phyloP scores from a whole-genome alignment of 1,140 invertebrate species.

The Tetranychus cinnabarinus region DNA sequence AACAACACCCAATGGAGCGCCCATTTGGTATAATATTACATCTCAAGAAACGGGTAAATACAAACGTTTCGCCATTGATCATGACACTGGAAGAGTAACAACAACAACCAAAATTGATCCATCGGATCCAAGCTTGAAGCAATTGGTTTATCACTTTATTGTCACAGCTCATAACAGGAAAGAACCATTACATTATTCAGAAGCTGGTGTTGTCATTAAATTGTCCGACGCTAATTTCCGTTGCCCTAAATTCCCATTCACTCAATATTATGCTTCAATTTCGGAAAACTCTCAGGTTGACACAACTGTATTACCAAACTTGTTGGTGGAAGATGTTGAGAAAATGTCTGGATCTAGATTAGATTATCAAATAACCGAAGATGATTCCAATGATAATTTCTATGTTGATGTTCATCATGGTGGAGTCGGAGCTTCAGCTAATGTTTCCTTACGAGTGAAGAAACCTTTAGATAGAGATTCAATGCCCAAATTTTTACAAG shows the following conservation, averaged over 20 bases:
- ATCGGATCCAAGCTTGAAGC: constrained; percentile 4
- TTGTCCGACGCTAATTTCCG: constrained; percentile 12
- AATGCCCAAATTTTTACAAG: constrained; percentile 16
- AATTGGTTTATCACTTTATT: constrained; percentile 13
- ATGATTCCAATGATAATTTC: constrained; percentile 17
- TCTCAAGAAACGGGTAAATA: constrained; percentile 7
- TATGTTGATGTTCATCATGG: constrained; percentile 11
- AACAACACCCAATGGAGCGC: constrained; percentile 14
- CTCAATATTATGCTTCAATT: constrained; percentile 16
- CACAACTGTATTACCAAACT: constrained; percentile 13
- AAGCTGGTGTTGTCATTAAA: constrained; percentile 15
- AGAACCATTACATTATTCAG: constrained; percentile 8
- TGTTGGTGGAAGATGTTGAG: constrained; percentile 14
- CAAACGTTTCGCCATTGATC: constrained; percentile 15
- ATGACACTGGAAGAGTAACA: constrained; percentile 14
- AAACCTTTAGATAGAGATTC: constrained; percentile 15
- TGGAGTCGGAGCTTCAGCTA: constrained; percentile 1
- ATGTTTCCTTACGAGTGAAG: constrained; percentile 14
- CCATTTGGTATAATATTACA: constrained; percentile 16
- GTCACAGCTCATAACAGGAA: constrained; percentile 14
- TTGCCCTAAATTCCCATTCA: constrained; percentile 16
- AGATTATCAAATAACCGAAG: constrained; percentile 17
- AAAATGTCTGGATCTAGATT: constrained; percentile 9
- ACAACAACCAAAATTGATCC: constrained; percentile 13
- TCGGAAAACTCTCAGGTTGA: constrained; percentile 14